These are phyloP conservation scores for Macroteleia sp. DNA, from an alignment of 2,888 invertebrate genomes.

Conservation along the genomic window DNA sequence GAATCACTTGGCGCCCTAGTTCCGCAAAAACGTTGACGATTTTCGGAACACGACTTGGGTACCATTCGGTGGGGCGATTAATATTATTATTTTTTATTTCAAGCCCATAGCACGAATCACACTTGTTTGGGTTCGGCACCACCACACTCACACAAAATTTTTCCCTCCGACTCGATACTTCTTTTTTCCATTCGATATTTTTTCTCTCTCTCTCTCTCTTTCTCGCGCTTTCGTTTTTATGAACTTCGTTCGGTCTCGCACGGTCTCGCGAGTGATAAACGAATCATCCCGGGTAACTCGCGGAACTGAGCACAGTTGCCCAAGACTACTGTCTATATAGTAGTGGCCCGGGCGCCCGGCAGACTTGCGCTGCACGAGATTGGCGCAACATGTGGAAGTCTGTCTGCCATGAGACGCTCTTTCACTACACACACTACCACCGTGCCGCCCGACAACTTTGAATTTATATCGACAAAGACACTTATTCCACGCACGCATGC, in stretches of 20 bases:
- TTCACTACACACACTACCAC: slow-evolving; percentile 56
- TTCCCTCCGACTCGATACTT: too few relatives aligned
- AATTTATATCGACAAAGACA: slow-evolving; percentile 52
- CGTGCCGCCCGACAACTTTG: slow-evolving; percentile 33
- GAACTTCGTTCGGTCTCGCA: slow-evolving; percentile 2
- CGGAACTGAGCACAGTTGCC: slow-evolving; percentile 63
- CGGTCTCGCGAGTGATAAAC: slow-evolving; percentile 45
- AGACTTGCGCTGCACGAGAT: slow-evolving; percentile 82
- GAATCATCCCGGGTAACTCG: slow-evolving; percentile 63
- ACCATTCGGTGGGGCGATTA: too few relatives aligned
- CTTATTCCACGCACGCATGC: slow-evolving; percentile 49
- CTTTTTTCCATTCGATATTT: too few relatives aligned
- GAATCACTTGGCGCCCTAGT: too few relatives aligned
- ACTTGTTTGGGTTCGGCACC: too few relatives aligned
- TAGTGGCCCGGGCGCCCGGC: slow-evolving; percentile 81
- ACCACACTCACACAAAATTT: too few relatives aligned
- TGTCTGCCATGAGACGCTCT: slow-evolving; percentile 69
- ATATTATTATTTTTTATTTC: too few relatives aligned
- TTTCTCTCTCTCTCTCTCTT: too few relatives aligned
- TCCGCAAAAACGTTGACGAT: too few relatives aligned
- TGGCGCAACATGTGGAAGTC: slow-evolving; percentile 83
- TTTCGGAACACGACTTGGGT: too few relatives aligned
- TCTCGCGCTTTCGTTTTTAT: too few relatives aligned
- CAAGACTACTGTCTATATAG: slow-evolving; percentile 60
- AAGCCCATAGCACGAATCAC: too few relatives aligned